phyloP scores from a whole-genome alignment of 30 jellyfish, hydroid and myxozoan species.

The Aurelia aurita region DNA sequence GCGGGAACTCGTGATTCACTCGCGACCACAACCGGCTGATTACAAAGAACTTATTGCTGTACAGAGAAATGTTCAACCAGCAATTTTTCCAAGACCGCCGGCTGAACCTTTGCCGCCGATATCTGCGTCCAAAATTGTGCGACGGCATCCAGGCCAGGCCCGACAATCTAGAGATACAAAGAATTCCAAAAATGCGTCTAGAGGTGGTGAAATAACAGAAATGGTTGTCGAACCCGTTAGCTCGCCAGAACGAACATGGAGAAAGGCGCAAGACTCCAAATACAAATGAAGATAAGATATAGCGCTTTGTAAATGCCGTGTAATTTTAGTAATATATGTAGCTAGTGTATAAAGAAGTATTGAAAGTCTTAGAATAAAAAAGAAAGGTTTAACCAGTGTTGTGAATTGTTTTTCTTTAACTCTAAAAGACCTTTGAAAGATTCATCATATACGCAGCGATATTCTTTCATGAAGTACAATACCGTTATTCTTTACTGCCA shows the following conservation, averaged over 20 bases:
- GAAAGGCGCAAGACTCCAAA: slow-evolving; percentile 60
- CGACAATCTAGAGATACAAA: slow-evolving; percentile 13
- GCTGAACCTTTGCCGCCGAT: slow-evolving; percentile 94
- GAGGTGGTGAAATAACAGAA: slow-evolving; percentile 57
- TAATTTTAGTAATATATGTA: too few species aligned
- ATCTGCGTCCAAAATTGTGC: slow-evolving; percentile 59
- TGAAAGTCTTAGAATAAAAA: too few species aligned
- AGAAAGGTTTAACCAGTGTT: too few species aligned
- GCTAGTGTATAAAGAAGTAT: too few species aligned
- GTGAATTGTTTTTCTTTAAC: too few species aligned
- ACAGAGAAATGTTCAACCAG: slow-evolving; percentile 39
- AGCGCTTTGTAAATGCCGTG: too few species aligned
- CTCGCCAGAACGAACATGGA: slow-evolving; percentile 78
- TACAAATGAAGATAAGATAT: background rate
- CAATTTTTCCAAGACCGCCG: slow-evolving; percentile 50
- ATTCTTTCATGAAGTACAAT: too few species aligned
- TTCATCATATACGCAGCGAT: too few species aligned
- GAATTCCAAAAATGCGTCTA: slow-evolving; percentile 1
- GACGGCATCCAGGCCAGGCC: slow-evolving; percentile 44
- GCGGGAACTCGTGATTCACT: slow-evolving; percentile 40
- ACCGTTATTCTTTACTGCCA: too few species aligned
- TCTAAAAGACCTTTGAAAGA: too few species aligned
- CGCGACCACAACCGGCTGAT: slow-evolving; percentile 81
- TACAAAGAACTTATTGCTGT: slow-evolving; percentile 77
- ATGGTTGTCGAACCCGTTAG: slow-evolving; percentile 65